Base-by-base conservation (phyloP, 2,888 invertebrate genomes). In the Campopleginae sp. region DNA sequence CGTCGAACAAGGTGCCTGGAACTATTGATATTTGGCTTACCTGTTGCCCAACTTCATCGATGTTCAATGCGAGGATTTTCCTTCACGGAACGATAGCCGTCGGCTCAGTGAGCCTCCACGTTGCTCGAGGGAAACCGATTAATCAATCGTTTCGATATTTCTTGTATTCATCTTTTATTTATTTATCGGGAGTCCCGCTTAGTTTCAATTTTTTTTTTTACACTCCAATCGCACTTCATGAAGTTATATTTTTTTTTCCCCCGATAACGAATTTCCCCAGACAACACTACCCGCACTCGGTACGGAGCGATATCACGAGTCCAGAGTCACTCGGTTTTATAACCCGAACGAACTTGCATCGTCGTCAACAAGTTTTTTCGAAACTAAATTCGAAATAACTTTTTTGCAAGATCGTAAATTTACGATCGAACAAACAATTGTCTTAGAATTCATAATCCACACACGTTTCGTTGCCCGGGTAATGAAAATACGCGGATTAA, bases 201-300 rank as follows among this genome's bases (percentile, higher is more conserved):
- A 7, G 19, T 48, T 31, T 71, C 54, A 78, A 1, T 38, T 72
- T 80, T 80, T 63, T 17, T 71, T 78, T 65, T 51, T 68, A 19
- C 86, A 86, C 86, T 86, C 33, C 46, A 61, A 68, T 74, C 63
- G 54, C 80, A 86, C 85, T 77, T 80, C 44, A 31, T 27, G 78
- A 80, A 80, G 72, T 82, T 85, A n/a, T n/a, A n/a, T 66, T 31
- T 66, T 61, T 68, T 68, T 68, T 48, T 71, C 71, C 23, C 74
- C 78, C 48, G 70, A 82, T 81, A 12, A 68, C 68, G 48, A 46
- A 58, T 33, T 78, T 54, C 65, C 31, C 66, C 48, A 71, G 66
- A 63, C 42, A 80, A 71, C 83, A 85, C 84, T 83, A 83, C 71
- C 79, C 85, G 86, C 87, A 86, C 87, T 87, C 82, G 80, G 68